Conservation (phyloP, 2,888 invertebrate species). For the Troglohyphantes excavatus region DNA sequence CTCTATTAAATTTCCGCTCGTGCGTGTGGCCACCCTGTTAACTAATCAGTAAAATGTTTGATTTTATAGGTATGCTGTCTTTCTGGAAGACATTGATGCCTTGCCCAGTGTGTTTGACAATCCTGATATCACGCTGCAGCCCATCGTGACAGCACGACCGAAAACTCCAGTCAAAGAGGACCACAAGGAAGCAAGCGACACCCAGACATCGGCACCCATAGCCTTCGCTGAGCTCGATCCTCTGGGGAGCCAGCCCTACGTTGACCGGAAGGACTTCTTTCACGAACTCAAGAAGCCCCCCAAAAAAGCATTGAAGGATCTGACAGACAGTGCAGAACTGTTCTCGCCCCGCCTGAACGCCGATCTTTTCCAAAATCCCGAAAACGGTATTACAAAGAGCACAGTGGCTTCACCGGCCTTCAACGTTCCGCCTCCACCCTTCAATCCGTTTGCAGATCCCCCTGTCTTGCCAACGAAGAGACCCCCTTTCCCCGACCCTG, state of each 20-base stretch:
- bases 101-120: slow-evolving; percentile 77
- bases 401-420: too few species aligned
- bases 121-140: slow-evolving; percentile 43
- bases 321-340: slow-evolving; percentile 81
- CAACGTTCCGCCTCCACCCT: not conserved
- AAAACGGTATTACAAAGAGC: not conserved
- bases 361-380: not conserved
- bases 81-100: slow-evolving; percentile 72
- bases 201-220: slow-evolving; percentile 82
- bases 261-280: slow-evolving; percentile 98
- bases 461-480: not conserved
- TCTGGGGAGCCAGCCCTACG: slow-evolving; percentile 94
- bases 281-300: slow-evolving; percentile 97
- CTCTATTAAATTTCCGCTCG: too few species aligned
- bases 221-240: slow-evolving; percentile 97
- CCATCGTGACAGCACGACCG: not conserved
- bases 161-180: not conserved
- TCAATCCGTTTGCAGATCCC: slow-evolving; percentile 30
- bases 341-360: too few species aligned
- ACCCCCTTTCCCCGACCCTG: not conserved
- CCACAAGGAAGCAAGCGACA: not conserved
- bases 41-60: too few species aligned
- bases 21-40: too few species aligned
- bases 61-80: slow-evolving; percentile 76
- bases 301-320: slow-evolving; percentile 94